A percentile compares a stretch with the other conserved stretches of the same genome.
Conservation (phyloP, 2,888 invertebrate genomes). For the Agonopterix subpropinquella region DNA sequence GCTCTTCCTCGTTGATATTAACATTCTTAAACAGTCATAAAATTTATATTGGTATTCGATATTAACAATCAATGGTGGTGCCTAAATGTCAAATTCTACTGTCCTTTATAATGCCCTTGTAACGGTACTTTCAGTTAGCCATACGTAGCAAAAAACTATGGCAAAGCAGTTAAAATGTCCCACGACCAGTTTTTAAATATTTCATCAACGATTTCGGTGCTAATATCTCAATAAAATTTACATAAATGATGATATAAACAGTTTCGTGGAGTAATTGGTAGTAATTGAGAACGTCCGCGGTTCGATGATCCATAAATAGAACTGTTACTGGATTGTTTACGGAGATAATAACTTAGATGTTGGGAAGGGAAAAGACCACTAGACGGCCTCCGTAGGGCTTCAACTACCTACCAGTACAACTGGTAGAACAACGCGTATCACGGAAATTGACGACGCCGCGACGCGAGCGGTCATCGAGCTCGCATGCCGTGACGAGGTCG, state of each 20-base stretch:
- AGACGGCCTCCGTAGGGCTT: constrained; percentile 44
- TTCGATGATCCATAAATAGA: constrained; percentile 4
- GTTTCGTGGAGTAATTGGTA: constrained; percentile 10
- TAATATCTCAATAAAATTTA: constrained; percentile 10
- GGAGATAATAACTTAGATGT: constrained; percentile 24
- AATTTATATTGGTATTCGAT: no score
- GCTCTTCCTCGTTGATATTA: constrained; percentile 21
- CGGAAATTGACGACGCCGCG: constrained; percentile 30
- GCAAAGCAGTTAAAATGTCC: not conserved
- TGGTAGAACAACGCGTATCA: constrained; percentile 35
- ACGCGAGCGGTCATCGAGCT: constrained; percentile 11
- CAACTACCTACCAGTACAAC: constrained; percentile 23
- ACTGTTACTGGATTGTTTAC: constrained; percentile 27
- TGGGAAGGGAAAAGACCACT: constrained; percentile 46
- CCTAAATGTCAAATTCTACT: no score
- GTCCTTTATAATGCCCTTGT: no score
- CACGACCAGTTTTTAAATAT: constrained; percentile 1
- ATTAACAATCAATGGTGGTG: no score
- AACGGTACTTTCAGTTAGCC: no score
- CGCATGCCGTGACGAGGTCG: constrained; percentile 6
- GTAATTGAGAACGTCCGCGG: constrained; percentile 3
- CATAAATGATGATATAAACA: constrained; percentile 14
- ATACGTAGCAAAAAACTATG: not conserved
- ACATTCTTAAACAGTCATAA: no score
- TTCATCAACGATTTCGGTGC: not conserved